These are phyloP conservation scores for Dipodomys stephensi DNA, from an alignment of 2,113 vertebrate species.

Conservation along the genomic window DNA sequence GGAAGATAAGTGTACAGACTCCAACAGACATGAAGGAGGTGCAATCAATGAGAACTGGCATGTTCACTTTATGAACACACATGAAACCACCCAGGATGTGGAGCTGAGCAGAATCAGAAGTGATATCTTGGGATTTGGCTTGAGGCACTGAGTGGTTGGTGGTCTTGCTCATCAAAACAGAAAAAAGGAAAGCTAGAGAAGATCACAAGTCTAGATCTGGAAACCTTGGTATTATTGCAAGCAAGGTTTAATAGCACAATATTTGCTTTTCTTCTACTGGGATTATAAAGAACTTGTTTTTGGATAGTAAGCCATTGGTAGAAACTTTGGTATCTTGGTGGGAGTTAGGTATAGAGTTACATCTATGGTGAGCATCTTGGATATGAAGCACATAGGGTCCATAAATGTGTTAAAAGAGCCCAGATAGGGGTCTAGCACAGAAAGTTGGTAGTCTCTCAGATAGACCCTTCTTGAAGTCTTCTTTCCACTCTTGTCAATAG, in stretches of 20 bases:
- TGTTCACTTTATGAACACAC: no score
- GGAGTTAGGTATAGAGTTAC: neutral
- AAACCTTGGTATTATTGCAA: neutral
- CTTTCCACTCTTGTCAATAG: neutral
- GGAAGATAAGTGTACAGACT: accelerated
- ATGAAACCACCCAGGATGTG: neutral
- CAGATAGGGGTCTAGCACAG: neutral
- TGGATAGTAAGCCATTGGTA: neutral
- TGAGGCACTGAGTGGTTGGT: neutral
- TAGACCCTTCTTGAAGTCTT: neutral
- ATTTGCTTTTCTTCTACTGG: constrained; percentile 41
- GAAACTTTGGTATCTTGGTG: neutral
- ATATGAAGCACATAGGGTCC: neutral
- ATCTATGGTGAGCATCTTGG: neutral
- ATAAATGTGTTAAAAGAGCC: neutral
- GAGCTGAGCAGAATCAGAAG: neutral
- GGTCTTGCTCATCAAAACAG: constrained; percentile 49
- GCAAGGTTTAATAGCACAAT: constrained; percentile 5
- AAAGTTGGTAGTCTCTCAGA: neutral
- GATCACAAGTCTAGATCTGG: neutral
- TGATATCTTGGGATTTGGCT: neutral
- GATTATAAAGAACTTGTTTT: neutral
- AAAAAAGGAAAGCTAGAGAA: constrained; percentile 22
- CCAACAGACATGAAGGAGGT: accelerated
- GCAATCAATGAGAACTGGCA: neutral